Conservation (phyloP, 2,888 invertebrate species). For the Acholoe squamosa region DNA sequence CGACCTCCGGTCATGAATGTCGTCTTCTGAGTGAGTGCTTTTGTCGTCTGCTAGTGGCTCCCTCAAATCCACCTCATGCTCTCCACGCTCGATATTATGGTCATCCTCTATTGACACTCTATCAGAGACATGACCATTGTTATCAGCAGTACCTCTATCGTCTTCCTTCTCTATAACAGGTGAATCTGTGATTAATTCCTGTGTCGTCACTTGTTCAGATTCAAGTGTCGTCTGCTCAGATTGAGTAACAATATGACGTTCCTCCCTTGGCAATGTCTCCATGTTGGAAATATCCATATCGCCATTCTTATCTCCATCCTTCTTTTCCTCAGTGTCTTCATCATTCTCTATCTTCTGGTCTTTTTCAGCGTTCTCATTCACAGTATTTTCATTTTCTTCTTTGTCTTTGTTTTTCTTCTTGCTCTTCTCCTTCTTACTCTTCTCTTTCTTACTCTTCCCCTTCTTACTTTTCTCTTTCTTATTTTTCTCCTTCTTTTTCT, state of each 20-base stretch:
- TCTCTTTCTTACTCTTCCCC: slow-evolving; percentile 24
- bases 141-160: background rate
- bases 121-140: background rate
- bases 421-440: background rate
- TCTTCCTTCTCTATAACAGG: background rate
- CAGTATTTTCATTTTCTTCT: background rate
- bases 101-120: background rate
- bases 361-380: background rate
- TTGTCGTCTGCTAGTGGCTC: background rate
- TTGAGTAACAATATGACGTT: background rate
- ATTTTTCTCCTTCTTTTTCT: slow-evolving; percentile 48
- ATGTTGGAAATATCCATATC: slow-evolving; percentile 13
- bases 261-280: slow-evolving; percentile 33
- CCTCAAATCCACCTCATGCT: background rate
- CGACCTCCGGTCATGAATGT: background rate
- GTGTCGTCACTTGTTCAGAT: too few species aligned
- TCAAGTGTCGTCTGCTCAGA: background rate
- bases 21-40: background rate
- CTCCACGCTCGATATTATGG: background rate
- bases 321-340: background rate
- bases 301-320: background rate
- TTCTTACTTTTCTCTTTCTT: slow-evolving; percentile 50
- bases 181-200: background rate
- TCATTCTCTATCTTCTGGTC: background rate
- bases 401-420: slow-evolving; percentile 36